Base-by-base conservation (phyloP, 2,888 invertebrate genomes). In the Hypomecis atomaria region DNA sequence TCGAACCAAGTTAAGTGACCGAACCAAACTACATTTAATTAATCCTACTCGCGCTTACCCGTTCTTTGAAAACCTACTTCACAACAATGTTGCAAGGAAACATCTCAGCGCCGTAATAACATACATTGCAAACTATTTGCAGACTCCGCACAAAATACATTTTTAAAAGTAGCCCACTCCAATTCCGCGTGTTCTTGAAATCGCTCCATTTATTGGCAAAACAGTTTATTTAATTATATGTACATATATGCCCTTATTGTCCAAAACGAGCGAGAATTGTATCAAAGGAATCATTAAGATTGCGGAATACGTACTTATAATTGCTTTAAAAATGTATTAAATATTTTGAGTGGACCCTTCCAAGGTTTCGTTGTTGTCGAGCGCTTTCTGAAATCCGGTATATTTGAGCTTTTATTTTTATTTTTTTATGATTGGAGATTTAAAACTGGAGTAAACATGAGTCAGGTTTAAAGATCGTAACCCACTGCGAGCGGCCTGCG, bases 291-390 rank as follows among this genome's bases (percentile, higher is more conserved):
- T 56, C 44, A 49, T 65, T 65, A 63, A 59, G 59, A 60, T 71
- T 72, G 77, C 71, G 75, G 58, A 66, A 70, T 72, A 66, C 38
- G 38, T 47, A 40, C 40, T 48, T 53, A 40, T 65, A 55, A 59
- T 59, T 74, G 68, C 72, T 72, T 82, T 83, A 77, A 80, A 78
- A 74, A 58, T 53, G 78, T 76, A 83, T 84, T 80, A 81, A 81
- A 82, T 82, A 80, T 65, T 72, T 69, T 43, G 72, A 77, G 77
- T 74, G 73, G 75, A 79, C 78, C 74, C 76, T 83, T 78, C 77
- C 85, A 86, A 86, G 87, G 86, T 77, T 69, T 59, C 65, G 68
- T 64, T 58, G 79, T 82, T 83, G 73, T 73, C 58, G 74, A 75
- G 76, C 69, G 72, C 64, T 66, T 66, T 66, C 66, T 57, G 66